Base-by-base conservation (phyloP, 2,888 invertebrate species). In the Hymenopus coronatus region DNA sequence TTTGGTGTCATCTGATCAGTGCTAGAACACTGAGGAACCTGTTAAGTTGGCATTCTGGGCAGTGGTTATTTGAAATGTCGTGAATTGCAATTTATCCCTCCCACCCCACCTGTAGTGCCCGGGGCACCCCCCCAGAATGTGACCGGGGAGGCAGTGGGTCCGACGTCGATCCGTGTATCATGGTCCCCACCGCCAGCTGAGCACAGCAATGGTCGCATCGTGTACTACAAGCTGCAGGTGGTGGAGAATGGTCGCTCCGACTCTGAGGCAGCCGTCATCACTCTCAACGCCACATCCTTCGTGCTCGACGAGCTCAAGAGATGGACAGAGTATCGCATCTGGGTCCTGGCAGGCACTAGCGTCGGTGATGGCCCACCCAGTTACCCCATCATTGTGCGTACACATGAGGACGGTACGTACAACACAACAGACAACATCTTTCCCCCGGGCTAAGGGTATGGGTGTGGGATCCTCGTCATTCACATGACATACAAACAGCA, bases 361-460 rank as follows among this genome's bases (percentile, higher is more conserved):
- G 98, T 99, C 91, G 99, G 99, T 93, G 98, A 98, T 94, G 99
- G 99, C 91, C 99, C 97, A 91, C 96, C 97, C 92, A 98, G 98
- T 92, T 97, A 97, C 94, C 98, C 98, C 91, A 97, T 98, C 95
- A 96, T 96, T 92, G 97, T 98, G 92, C 97, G 97, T 95, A 99
- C 99, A 91, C 97, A 98, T 93, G 99, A 99, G 97, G 99, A 98
- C 96, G 99, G 99, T 99, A 98, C 97, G 98, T 97, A 90, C 84
- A 82, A 33, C 87, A 82, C 46, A 88, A 85, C 88, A 85, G 46
- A 85, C 85, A 85, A 85, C 54, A 70, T 70, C 54, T 70, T 70
- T 40, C 87, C 87, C 87, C 87, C 54, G 85, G 87, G 87, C 87
- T 87, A 82, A 87, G 87, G 87, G 87, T 87, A 82, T 82, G 82